These are phyloP conservation scores for Poecile atricapillus DNA, from an alignment of 2,113 vertebrate species.

Conservation along the genomic window DNA sequence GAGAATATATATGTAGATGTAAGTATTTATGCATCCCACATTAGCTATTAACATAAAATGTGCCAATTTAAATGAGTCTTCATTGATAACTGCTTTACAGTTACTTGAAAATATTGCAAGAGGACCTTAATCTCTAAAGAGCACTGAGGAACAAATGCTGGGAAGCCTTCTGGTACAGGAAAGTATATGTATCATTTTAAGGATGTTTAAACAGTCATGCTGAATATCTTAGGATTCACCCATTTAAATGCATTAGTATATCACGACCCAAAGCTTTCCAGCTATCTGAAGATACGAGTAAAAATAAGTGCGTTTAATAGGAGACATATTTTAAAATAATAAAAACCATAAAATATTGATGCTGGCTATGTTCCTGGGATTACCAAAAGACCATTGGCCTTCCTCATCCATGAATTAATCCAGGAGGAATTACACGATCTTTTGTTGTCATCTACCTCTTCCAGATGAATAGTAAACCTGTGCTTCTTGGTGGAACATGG, in stretches of 20 bases:
- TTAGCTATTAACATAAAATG: background rate
- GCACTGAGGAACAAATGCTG: background rate
- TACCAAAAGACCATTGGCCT: background rate
- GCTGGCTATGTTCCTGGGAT: background rate
- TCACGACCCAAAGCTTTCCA: background rate
- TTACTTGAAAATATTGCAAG: background rate
- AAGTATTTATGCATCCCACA: background rate
- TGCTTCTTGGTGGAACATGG: background rate
- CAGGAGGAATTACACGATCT: background rate
- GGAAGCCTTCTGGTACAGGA: background rate
- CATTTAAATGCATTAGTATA: background rate
- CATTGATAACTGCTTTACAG: background rate
- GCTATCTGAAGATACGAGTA: background rate
- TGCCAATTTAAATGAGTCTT: background rate
- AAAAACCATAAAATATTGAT: background rate
- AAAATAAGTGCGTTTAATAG: background rate
- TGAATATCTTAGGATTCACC: background rate
- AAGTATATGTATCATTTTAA: background rate
- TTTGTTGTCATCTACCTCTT: background rate
- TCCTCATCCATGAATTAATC: background rate
- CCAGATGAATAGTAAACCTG: background rate
- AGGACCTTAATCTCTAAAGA: background rate
- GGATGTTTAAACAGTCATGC: background rate
- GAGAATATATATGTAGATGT: background rate
- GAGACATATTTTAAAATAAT: background rate